Evolutionary conservation across 2,797 vertebrate species (phyloP).

Genomic region (Manis crassicaudata): DNA sequence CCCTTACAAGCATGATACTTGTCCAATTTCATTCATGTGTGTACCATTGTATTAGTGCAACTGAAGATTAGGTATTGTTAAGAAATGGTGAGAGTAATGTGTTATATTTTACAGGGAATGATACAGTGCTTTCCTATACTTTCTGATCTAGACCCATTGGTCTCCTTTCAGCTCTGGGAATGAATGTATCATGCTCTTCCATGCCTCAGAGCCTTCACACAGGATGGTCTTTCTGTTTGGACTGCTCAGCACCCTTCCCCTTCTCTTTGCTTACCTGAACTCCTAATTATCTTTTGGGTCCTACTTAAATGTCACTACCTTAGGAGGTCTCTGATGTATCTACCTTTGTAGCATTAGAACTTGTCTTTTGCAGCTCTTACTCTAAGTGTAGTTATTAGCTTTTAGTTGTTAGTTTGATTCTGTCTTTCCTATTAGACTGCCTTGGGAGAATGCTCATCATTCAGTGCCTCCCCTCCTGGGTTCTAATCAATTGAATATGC

Average conservation of each 20-base stretch:
- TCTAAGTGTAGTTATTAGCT: background rate
- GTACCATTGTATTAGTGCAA: background rate
- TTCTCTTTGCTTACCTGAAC: background rate
- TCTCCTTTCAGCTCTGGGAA: background rate
- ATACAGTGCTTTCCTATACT: background rate
- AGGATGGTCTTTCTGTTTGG: background rate
- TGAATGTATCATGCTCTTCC: background rate
- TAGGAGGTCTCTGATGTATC: background rate
- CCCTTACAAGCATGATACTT: background rate
- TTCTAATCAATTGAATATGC: background rate
- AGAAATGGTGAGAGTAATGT: background rate
- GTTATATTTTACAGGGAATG: background rate
- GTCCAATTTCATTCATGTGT: conserved; percentile 1
- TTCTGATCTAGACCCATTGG: background rate
- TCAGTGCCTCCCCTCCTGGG: background rate
- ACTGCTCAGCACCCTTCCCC: background rate
- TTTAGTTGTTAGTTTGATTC: conserved; percentile 22
- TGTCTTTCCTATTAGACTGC: background rate
- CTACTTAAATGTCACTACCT: background rate
- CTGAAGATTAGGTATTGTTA: background rate
- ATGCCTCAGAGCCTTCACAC: background rate
- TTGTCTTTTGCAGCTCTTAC: background rate
- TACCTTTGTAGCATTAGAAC: background rate
- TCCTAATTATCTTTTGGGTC: background rate
- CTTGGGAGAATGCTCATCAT: background rate